Evolutionary conservation across 2,797 vertebrate genomes (phyloP).

Genomic region (Notolepis coatsorum): DNA sequence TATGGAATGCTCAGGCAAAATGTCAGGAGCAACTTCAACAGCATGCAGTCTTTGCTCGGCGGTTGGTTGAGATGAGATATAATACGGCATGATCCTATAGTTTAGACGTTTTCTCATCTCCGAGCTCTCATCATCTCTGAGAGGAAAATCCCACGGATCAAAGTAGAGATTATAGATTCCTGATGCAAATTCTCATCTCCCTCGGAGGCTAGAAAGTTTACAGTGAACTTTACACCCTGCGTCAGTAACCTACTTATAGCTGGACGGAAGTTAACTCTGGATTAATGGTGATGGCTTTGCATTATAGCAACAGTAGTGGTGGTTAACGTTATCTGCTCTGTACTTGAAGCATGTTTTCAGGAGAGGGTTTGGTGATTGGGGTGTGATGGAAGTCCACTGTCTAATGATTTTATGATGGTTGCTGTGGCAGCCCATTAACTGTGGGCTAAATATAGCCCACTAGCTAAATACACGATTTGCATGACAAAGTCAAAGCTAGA

Average conservation of each 20-base stretch:
- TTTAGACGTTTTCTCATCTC: constrained; percentile 26
- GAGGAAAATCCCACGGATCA: constrained; percentile 36
- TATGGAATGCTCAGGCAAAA: constrained; percentile 37
- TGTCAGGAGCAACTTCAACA: constrained; percentile 36
- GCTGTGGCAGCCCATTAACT: neutral
- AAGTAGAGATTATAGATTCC: constrained; percentile 35
- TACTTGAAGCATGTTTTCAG: constrained; percentile 9
- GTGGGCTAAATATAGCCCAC: neutral
- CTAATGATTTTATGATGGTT: constrained; percentile 9
- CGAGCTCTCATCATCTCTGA: constrained; percentile 11
- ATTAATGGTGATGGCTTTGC: too few species aligned
- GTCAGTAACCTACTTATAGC: neutral
- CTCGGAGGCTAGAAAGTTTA: neutral
- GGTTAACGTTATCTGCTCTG: constrained; percentile 18
- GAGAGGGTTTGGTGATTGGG: neutral
- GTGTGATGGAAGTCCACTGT: neutral
- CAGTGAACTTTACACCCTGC: constrained; percentile 9
- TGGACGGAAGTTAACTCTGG: neutral
- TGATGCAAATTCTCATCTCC: constrained; percentile 6
- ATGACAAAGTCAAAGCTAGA: neutral
- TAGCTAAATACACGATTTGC: neutral
- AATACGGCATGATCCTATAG: constrained; percentile 20
- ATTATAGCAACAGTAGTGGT: neutral
- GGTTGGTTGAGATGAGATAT: constrained; percentile 33
- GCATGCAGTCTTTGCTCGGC: constrained; percentile 11